Evolutionary conservation across 2,113 vertebrate species (phyloP).

Genomic region (Misgurnus mizolepis): DNA sequence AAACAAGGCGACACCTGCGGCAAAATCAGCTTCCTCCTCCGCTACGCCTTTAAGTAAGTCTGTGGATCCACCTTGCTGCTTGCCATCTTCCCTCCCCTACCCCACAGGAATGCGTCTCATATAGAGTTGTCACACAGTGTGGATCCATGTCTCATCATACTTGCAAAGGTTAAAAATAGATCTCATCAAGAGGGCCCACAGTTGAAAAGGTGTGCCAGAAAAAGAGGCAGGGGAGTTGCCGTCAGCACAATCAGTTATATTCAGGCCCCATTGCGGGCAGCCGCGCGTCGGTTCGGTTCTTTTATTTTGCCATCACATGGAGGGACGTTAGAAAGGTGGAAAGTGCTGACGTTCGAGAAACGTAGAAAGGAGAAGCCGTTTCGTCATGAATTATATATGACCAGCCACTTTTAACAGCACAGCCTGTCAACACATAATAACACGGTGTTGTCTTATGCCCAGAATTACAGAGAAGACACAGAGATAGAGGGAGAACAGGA

Average conservation of each 20-base stretch:
- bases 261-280: conserved; percentile 26
- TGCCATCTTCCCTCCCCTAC: not conserved
- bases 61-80: not conserved
- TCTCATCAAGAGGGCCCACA: not conserved
- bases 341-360: conserved; percentile 77
- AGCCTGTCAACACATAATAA: conserved; percentile 70
- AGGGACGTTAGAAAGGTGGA: conserved; percentile 64
- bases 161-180: conserved; percentile 30
- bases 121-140: conserved; percentile 11
- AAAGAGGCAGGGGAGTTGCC: conserved; percentile 3
- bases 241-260: conserved; percentile 48
- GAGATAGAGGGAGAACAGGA: conserved; percentile 31
- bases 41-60: conserved; percentile 85
- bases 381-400: conserved; percentile 76
- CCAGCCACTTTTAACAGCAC: conserved; percentile 71
- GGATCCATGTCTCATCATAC: conserved; percentile 38
- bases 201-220: conserved; percentile 9
- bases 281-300: conserved; percentile 51
- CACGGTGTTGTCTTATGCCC: conserved; percentile 56
- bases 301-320: conserved; percentile 56
- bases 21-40: conserved; percentile 88
- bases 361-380: conserved; percentile 61
- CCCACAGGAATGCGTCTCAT: not conserved
- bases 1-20: conserved; percentile 81
- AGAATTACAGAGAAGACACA: conserved; percentile 47